phyloP scores from a whole-genome alignment of 2,113 vertebrate genomes.

The Nycticorax nycticorax region DNA sequence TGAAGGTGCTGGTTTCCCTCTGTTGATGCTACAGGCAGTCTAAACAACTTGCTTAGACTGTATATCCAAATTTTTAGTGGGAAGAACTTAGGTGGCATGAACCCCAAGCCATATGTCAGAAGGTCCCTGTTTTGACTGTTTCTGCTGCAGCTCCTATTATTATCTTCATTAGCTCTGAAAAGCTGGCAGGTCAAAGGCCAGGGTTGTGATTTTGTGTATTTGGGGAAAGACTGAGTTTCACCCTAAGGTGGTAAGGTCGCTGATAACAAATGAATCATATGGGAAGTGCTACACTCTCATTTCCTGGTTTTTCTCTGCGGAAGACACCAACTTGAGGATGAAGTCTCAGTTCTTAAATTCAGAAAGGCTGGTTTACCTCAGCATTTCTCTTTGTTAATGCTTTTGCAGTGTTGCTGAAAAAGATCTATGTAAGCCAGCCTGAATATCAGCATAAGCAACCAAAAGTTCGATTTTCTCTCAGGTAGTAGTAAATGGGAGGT shows the following conservation, averaged over 20 bases:
- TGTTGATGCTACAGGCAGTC: not conserved
- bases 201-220: not conserved
- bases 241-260: not conserved
- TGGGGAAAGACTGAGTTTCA: not conserved
- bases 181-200: not conserved
- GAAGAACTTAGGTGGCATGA: not conserved
- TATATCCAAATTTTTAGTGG: not conserved
- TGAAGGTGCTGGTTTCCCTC: not conserved
- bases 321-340: not conserved
- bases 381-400: not conserved
- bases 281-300: not conserved
- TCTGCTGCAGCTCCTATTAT: not conserved
- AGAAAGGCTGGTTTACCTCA: not conserved
- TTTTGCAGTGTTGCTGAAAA: not conserved
- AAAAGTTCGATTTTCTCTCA: not conserved
- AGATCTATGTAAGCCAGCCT: not conserved
- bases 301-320: not conserved
- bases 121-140: not conserved
- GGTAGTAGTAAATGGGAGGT: not conserved
- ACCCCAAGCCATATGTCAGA: not conserved
- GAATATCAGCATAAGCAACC: not conserved
- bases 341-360: not conserved
- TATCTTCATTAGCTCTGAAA: not conserved
- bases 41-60: not conserved
- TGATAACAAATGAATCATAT: not conserved